Evolutionary conservation across 2,888 invertebrate species (phyloP), one percentile per base, ranked within the genome.

Genomic region (Pecten maximus): DNA sequence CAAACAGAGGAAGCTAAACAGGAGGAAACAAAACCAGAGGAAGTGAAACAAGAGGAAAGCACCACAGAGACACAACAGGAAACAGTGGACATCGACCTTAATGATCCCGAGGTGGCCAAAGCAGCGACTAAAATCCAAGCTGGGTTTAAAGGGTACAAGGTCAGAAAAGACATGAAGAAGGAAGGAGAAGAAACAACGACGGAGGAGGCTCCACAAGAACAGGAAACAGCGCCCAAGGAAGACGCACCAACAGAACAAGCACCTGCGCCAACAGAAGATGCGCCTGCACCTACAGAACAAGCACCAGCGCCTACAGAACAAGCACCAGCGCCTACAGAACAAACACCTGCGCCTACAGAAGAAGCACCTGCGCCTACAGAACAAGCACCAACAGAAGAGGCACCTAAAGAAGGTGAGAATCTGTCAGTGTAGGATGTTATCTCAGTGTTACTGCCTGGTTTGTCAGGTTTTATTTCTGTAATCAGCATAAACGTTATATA

Each of bases 41-140:
- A 89, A 87, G 40, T 54, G 91, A 91, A 91, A 88, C 44, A 88
- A 48, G 90, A 89, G 23, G 88, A 91, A 35, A n/a, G n/a, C n/a
- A n/a, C n/a, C n/a, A n/a, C n/a, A n/a, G n/a, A n/a, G n/a, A 93
- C 91, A 40, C 91, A 92, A 91, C 94, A 95, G 90, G 96, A 95
- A 91, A 93, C 94, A 89, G 91, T 95, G 40, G 96, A 96, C 93
- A 96, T 96, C 92, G 96, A 96, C 92, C 94, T 96, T 50, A 94
- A 94, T 90, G 96, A 96, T 91, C 96, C 96, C 12, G 96, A 96
- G 86, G 95, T 96, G 4, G 94, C 94, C 88, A 94, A 95, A 91
- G 96, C 96, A 40, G 96, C 96, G 16, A 90, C 94, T 23, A 96
- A 95, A 93, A 96, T 96, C 92, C 96, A 96, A 92, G 95, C 96